Evolutionary conservation across 2,797 vertebrate species (phyloP).

Genomic region (Micropoecilia bifurca): DNA sequence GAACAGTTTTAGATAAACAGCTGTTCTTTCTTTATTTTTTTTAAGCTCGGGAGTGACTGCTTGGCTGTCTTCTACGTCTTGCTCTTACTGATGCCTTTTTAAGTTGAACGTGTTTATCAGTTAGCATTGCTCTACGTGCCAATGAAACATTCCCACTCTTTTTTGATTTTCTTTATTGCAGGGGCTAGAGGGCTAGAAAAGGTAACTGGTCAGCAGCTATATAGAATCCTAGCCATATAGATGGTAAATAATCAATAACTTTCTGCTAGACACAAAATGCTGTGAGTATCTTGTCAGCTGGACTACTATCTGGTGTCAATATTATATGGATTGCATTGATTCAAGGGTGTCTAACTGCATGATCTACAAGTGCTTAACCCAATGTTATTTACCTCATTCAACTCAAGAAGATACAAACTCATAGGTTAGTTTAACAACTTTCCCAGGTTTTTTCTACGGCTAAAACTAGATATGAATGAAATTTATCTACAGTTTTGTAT

Average conservation of each 20-base stretch:
- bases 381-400: background rate
- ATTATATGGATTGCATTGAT: too few species aligned
- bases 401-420: background rate
- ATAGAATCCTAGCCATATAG: background rate
- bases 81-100: background rate
- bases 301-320: too few species aligned
- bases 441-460: background rate
- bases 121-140: background rate
- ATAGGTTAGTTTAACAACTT: background rate
- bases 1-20: background rate
- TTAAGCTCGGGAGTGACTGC: conserved; percentile 4
- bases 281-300: background rate
- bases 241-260: background rate
- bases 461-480: background rate
- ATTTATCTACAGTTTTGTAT: background rate
- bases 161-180: background rate
- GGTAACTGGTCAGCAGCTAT: background rate
- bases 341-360: too few species aligned
- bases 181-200: background rate
- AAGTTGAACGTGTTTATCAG: background rate
- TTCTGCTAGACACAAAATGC: background rate
- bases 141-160: background rate
- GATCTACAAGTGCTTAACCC: too few species aligned
- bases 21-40: conserved; percentile 5
- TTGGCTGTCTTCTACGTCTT: background rate